phyloP scores from a whole-genome alignment of 2,797 vertebrate genomes.

The Orestias chungarensis region DNA sequence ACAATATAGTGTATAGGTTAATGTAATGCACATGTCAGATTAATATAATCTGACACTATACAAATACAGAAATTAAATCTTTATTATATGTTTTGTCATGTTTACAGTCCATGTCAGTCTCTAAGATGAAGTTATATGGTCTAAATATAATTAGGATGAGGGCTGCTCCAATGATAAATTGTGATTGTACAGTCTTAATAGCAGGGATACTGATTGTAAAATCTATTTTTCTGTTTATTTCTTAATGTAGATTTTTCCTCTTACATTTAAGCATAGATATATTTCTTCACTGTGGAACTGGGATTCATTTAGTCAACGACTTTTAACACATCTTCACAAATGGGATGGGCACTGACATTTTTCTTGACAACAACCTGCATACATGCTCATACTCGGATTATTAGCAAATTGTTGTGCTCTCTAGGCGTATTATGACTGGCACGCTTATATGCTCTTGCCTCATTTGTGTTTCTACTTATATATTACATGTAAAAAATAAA shows the following conservation, averaged over 20 bases:
- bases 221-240: not conserved
- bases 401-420: not conserved
- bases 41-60: not conserved
- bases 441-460: not conserved
- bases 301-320: not conserved
- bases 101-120: no score
- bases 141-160: no score
- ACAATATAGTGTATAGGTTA: no score
- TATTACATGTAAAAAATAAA: not conserved
- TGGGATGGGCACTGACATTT: not conserved
- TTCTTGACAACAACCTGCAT: not conserved
- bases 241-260: not conserved
- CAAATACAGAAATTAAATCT: not conserved
- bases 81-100: no score
- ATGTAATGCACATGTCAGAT: no score
- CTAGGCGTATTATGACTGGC: not conserved
- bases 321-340: not conserved
- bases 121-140: no score
- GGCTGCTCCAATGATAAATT: no score
- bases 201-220: not conserved
- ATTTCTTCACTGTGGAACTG: not conserved
- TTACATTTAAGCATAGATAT: not conserved
- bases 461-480: not conserved
- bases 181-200: no score
- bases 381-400: not conserved